phyloP scores from a whole-genome alignment of 53 echinoderm and acorn worm genomes.

The Antedon mediterranea region DNA sequence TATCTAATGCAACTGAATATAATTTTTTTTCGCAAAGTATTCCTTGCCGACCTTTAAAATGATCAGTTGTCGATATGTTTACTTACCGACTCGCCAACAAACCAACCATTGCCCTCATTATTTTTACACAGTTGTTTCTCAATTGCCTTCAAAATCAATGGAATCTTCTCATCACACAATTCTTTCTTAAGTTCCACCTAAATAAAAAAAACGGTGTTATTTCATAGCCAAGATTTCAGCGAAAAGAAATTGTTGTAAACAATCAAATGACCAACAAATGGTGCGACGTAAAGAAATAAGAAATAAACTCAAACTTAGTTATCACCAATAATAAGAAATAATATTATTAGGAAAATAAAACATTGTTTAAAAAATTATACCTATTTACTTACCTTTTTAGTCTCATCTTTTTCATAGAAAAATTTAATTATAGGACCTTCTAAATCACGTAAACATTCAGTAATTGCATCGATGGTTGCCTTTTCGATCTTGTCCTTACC shows the following conservation, averaged over 20 bases:
- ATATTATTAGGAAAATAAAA: too few species aligned
- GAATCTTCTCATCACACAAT: neutral
- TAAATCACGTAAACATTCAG: neutral
- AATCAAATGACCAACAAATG: too few species aligned
- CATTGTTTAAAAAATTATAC: too few species aligned
- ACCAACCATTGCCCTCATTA: neutral
- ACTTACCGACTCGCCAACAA: neutral
- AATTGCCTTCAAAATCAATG: neutral
- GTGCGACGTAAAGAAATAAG: too few species aligned
- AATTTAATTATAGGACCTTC: neutral
- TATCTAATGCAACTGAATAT: too few species aligned
- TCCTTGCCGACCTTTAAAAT: too few species aligned
- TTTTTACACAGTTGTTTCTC: neutral
- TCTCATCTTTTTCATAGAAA: slow-evolving; percentile 14
- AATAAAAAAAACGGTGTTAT: neutral
- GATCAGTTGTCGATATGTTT: too few species aligned
- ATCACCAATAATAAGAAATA: too few species aligned
- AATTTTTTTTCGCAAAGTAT: too few species aligned
- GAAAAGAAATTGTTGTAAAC: too few species aligned
- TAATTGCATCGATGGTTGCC: neutral
- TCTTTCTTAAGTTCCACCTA: neutral
- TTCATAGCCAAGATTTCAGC: too few species aligned
- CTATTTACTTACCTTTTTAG: slow-evolving; percentile 30
- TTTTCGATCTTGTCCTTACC: neutral
- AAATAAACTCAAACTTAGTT: too few species aligned